Evolutionary conservation across 2,888 invertebrate genomes (phyloP), one percentile per base, ranked within the genome.

Genomic region (Trachelus stipa): DNA sequence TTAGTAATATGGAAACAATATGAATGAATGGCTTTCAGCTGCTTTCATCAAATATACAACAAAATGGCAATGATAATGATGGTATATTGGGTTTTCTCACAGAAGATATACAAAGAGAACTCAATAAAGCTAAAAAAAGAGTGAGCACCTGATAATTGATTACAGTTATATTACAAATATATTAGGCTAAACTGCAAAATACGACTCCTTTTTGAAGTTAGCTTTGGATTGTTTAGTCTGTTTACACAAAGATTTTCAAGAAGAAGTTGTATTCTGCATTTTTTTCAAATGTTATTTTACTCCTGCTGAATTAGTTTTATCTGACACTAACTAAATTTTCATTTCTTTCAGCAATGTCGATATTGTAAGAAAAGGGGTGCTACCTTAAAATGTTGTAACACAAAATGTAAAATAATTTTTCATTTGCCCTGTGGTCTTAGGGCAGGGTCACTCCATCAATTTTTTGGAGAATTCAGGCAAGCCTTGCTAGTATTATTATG

Each of bases 391-490:
- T 97, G 97, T 88, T 93, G 93, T n/a, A 90, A 93, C 0, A 80
- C 84, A 0, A 93, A 92, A 76, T 97, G 97, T 86, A 93, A 93
- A 73, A 93, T 92, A 76, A 93, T 93, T 73, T 97, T 96, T 89
- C 97, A 97, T 87, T 92, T 96, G 74, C 94, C 94, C 0, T 97
- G 97, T 88, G 97, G 97, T 0, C 85, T 94, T 4, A 91, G 93
- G 77, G 92, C 93, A 83, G 93, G 94, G 6, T 94, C 94, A 0
- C 92, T 95, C 11, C 95, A 95, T 68, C 92, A 95, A 79, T 96
- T 94, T 89, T 93, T 92, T 74, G 94, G 93, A 0, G 93, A 94
- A 78, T 96, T 93, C 81, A 90, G 90, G 92, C 93, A 85, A 85
- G 83, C 82, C 6, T 15, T 83, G 56, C 56, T 56, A 56, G 56